Base-by-base conservation (phyloP, 2,797 vertebrate genomes). In the Peromyscus aztecus region DNA sequence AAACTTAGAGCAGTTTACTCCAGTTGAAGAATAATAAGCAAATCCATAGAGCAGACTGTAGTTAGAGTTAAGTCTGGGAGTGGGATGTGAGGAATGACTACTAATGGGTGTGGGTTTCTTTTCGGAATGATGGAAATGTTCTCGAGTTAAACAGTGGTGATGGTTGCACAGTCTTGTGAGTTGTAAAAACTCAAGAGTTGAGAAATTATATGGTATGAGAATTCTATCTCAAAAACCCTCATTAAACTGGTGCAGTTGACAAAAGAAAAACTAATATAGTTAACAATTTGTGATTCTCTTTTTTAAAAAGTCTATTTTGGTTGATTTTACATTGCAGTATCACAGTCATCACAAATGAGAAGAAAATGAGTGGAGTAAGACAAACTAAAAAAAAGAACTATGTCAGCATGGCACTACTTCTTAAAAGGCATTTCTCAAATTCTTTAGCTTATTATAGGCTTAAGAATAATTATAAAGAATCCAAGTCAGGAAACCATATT, bases 321-420 rank as follows among this genome's bases (percentile, higher is more conserved):
- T 37, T 71, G 78, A 91, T 78, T 93, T 94, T 89, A 19, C 63
- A 61, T 37, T 90, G 83, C 13, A 85, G 31, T 77, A 95, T 27
- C 61, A 23, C 67, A 95, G 86, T 85, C 46, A 92, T 84, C 55
- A 91, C n/a, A 94, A 95, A 77, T 90, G 43, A 86, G 31, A 91
- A 92, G 69, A 89, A 29, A 94, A 89, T n/a, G 65, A 52, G 31
- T 65, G 92, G 49, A 88, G 57, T 90, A 85, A 90, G 24, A 37
- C 27, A 96, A 73, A 86, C 93, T 55, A 91, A 27, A 95, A 87
- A 65, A 91, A 90, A 57, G 27, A 52, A 40, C 49, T 37, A 14
- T 59, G n/a, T 31, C 69, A 83, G 37, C 43, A 88, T 77, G 61
- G 83, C 0, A 43, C 7, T 95, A 65, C 52, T 83, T 88, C 75